Evolutionary conservation across 1,140 invertebrate genomes (phyloP).

Genomic region (Bicyclus anynana): DNA sequence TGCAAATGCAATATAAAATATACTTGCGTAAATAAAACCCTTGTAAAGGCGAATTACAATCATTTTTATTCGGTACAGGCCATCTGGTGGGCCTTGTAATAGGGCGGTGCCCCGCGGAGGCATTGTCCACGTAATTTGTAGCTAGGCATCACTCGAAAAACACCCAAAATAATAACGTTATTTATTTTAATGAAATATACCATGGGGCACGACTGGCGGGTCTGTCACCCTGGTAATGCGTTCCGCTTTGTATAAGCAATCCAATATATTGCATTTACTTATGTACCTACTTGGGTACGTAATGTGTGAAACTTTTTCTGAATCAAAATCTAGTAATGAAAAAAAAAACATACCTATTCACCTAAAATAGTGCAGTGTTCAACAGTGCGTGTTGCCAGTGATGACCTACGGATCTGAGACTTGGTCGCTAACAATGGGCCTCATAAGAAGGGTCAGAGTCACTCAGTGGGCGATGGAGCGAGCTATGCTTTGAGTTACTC

Average conservation of each 20-base stretch:
- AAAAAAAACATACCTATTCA: too few relatives aligned
- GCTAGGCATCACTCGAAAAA: constrained; percentile 60
- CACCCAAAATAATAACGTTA: constrained; percentile 69
- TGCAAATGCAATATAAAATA: not conserved
- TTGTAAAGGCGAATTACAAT: constrained; percentile 35
- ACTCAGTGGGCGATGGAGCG: too few relatives aligned
- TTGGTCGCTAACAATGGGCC: too few relatives aligned
- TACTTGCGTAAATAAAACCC: constrained; percentile 14
- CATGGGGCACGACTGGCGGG: constrained; percentile 7
- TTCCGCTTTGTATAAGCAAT: constrained; percentile 8
- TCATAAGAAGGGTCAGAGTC: too few relatives aligned
- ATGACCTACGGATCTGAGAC: too few relatives aligned
- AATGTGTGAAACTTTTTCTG: too few relatives aligned
- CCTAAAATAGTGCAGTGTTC: too few relatives aligned
- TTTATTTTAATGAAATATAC: constrained; percentile 63
- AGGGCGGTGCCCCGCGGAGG: constrained; percentile 56
- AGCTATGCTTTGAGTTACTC: too few relatives aligned
- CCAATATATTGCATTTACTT: not conserved
- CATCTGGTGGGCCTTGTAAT: constrained; percentile 65
- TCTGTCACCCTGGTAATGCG: constrained; percentile 10
- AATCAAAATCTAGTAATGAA: too few relatives aligned
- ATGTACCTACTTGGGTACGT: too few relatives aligned
- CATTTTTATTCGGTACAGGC: constrained; percentile 27
- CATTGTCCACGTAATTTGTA: constrained; percentile 72
- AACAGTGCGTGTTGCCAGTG: too few relatives aligned